These are phyloP conservation scores for Catonia carolina DNA, from an alignment of 2,888 invertebrate species.

Conservation along the genomic window DNA sequence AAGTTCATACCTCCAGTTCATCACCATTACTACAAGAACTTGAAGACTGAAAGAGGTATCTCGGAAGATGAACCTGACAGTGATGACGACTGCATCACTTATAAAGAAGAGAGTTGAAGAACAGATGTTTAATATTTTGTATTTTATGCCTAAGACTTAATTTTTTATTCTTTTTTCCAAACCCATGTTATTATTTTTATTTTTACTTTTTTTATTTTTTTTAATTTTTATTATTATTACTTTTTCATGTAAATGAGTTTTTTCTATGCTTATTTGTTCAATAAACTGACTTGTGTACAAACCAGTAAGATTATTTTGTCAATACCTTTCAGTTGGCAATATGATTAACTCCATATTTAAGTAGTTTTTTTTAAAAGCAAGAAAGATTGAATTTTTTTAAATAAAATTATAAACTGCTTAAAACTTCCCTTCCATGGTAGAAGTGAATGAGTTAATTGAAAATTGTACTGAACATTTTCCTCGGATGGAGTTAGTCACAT, in stretches of 20 bases:
- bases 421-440: no score
- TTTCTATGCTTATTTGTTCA: not conserved
- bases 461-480: no score
- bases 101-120: not conserved
- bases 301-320: not conserved
- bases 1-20: constrained; percentile 11
- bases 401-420: no score
- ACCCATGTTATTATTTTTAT: not conserved
- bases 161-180: not conserved
- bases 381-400: not conserved
- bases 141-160: not conserved
- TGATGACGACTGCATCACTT: not conserved
- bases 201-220: not conserved
- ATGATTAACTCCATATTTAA: constrained; percentile 13
- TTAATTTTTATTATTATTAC: not conserved
- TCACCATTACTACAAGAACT: not conserved
- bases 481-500: no score
- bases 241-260: not conserved
- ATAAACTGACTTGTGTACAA: not conserved
- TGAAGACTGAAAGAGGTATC: not conserved
- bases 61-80: not conserved
- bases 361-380: not conserved
- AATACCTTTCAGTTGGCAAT: constrained; percentile 12
- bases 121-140: not conserved
- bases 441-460: no score